Evolutionary conservation across 2,797 vertebrate genomes (phyloP), one percentile per base, ranked within the genome.

Genomic region (Hapalemur alaotrensis): DNA sequence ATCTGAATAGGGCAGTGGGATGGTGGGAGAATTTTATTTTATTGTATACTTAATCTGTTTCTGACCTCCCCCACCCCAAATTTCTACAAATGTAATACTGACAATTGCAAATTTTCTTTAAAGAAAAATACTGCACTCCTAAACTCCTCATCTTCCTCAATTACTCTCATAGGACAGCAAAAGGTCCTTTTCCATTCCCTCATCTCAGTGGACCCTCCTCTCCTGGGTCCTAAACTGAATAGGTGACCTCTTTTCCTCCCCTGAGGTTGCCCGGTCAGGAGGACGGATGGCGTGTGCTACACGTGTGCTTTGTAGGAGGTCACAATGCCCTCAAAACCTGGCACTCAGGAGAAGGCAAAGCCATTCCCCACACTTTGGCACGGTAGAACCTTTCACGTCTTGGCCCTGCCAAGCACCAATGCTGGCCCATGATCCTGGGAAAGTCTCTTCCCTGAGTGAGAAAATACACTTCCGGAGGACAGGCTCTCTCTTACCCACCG

Each of bases 311-410:
- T 35, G 25, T 32, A 25, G 17, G 0, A 22, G 15, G 23, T 79
- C 23, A 54, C 70, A 41, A 57, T 18, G 9, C 7, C 46, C 84
- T 59, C 76, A 67, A 38, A 46, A 43, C 46, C 67, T 22, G 28
- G 57, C n/a, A 30, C 73, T 38, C 79, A 1, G 13, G 50, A 89
- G 35, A 83, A 82, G 82, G 30, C 25, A 46, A 52, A 30, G 28
- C 1, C 0, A n/a, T 5, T 65, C 5, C 7, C 63, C n/a, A 75
- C 75, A 38, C 12, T 23, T 17, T 20, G 63, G 35, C 14, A 0
- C 15, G 59, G 57, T 32, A 54, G 38, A 85, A 54, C 15, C 59
- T 35, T 30, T 70, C 70, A 14, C 6, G 23, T 61, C 84, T 54
- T 28, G 30, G 46, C 23, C 63, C 9, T 48, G 30, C 43, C 20